Conservation (phyloP, 2,888 invertebrate genomes). For the Geotrupes spiniger region DNA sequence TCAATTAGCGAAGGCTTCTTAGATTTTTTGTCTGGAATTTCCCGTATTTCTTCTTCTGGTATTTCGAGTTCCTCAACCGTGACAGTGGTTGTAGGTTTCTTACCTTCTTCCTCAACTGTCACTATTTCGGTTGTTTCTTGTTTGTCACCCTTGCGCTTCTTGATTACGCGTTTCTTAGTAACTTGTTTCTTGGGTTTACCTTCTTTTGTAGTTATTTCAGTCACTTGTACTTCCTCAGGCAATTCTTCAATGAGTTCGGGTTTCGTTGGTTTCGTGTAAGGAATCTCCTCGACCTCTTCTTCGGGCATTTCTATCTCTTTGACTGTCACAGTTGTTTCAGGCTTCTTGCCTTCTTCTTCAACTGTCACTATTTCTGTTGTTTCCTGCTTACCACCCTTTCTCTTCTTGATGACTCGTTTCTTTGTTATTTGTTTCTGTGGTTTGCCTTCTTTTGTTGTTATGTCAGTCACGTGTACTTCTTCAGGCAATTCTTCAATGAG, state of each 20-base stretch:
- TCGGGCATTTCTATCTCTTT: conserved; percentile 29
- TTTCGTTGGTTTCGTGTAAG: conserved; percentile 30
- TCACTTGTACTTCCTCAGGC: conserved; percentile 48
- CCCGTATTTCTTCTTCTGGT: conserved; percentile 29
- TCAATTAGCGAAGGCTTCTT: conserved; percentile 32
- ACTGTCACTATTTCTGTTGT: conserved; percentile 51
- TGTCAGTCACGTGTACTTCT: conserved; percentile 30
- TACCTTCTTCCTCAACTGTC: conserved; percentile 35
- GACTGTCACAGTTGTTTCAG: conserved; percentile 42
- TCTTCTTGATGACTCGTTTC: conserved; percentile 48
- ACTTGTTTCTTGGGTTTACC: conserved; percentile 34
- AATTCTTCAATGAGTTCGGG: conserved; percentile 40
- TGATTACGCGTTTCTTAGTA: conserved; percentile 50
- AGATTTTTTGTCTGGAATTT: conserved; percentile 27
- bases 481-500: conserved; percentile 25
- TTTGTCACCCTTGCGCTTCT: conserved; percentile 48
- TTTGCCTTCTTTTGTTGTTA: conserved; percentile 45
- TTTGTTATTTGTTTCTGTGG: conserved; percentile 44
- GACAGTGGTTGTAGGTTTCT: conserved; percentile 28
- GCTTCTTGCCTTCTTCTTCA: conserved; percentile 47
- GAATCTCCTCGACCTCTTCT: conserved; percentile 32
- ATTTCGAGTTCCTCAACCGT: conserved; percentile 21
- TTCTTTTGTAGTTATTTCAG: conserved; percentile 37
- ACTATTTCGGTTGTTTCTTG: conserved; percentile 43
- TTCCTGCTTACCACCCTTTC: conserved; percentile 47